Evolutionary conservation across 2,113 vertebrate species (phyloP).

Genomic region (Gadus chalcogrammus): DNA sequence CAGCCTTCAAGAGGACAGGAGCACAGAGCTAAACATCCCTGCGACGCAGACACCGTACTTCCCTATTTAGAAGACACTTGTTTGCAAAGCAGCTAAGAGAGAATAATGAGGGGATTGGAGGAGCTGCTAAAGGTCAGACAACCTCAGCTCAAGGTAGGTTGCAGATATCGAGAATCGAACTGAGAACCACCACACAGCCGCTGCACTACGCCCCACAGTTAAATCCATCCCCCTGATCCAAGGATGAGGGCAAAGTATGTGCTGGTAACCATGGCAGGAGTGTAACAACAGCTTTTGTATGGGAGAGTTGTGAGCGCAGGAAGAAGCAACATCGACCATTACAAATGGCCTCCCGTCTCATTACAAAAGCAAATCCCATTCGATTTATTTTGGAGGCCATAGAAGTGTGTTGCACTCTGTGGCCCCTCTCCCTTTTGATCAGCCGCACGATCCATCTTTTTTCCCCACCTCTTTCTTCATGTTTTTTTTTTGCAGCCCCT

Average conservation of each 20-base stretch:
- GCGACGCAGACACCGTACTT: too few relatives aligned
- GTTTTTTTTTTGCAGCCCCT: background rate
- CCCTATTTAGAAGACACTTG: too few relatives aligned
- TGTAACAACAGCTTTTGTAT: constrained; percentile 36
- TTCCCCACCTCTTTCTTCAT: background rate
- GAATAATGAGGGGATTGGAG: too few relatives aligned
- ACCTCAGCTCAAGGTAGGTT: constrained; percentile 53
- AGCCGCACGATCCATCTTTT: constrained; percentile 38
- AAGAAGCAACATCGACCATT: constrained; percentile 32
- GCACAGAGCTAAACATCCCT: too few relatives aligned
- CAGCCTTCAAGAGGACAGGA: too few relatives aligned
- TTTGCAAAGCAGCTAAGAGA: too few relatives aligned
- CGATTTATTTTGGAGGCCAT: constrained; percentile 36
- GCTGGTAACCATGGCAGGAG: constrained; percentile 37
- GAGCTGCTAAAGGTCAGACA: background rate
- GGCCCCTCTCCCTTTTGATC: constrained; percentile 29
- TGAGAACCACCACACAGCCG: background rate
- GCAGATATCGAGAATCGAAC: too few relatives aligned
- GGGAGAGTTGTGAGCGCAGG: constrained; percentile 35
- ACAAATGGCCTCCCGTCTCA: constrained; percentile 55
- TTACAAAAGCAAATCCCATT: constrained; percentile 57
- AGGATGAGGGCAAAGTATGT: constrained; percentile 2
- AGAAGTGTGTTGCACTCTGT: constrained; percentile 34
- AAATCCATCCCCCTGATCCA: too few relatives aligned
- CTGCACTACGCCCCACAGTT: too few relatives aligned